Conservation (phyloP, 2,113 vertebrate species). For the Nothobranchius kuhntae region DNA sequence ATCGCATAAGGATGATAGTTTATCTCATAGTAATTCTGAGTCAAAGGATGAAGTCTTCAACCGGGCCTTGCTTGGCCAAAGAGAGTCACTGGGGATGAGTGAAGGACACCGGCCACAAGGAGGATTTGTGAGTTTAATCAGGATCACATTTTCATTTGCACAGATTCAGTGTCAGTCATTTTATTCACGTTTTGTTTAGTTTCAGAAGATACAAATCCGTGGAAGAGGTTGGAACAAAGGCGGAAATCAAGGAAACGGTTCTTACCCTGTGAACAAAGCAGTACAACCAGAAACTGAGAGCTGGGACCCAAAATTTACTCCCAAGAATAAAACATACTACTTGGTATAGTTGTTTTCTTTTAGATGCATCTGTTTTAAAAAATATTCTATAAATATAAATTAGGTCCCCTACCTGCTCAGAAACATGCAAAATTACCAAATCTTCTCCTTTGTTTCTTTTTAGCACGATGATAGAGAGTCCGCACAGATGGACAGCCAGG, state of each 20-base stretch:
- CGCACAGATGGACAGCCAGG: conserved; percentile 82
- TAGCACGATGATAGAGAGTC: conserved; percentile 92
- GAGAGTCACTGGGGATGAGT: conserved; percentile 79
- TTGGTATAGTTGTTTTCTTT: conserved; percentile 81
- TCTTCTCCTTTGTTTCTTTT: background rate
- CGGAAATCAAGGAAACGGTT: conserved; percentile 82
- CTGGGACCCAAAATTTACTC: conserved; percentile 92
- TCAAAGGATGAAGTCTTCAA: conserved; percentile 83
- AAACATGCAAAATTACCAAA: background rate
- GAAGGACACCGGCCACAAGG: conserved; percentile 83
- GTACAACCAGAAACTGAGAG: conserved; percentile 84
- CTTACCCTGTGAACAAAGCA: conserved; percentile 76
- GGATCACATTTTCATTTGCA: background rate
- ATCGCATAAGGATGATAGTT: conserved; percentile 81
- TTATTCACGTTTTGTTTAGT: conserved; percentile 10
- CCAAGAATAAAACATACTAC: conserved; percentile 95
- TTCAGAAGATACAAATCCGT: conserved; percentile 87
- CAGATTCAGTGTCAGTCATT: background rate
- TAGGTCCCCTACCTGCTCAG: too few relatives aligned
- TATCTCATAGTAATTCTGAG: conserved; percentile 81
- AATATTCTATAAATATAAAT: too few relatives aligned
- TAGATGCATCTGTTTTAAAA: background rate
- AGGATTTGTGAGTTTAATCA: conserved; percentile 86
- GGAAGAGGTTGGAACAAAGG: conserved; percentile 92
- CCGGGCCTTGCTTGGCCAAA: conserved; percentile 81